These are phyloP conservation scores for Acanthopleura granulata DNA, from an alignment of 2,888 invertebrate species.

Conservation along the genomic window DNA sequence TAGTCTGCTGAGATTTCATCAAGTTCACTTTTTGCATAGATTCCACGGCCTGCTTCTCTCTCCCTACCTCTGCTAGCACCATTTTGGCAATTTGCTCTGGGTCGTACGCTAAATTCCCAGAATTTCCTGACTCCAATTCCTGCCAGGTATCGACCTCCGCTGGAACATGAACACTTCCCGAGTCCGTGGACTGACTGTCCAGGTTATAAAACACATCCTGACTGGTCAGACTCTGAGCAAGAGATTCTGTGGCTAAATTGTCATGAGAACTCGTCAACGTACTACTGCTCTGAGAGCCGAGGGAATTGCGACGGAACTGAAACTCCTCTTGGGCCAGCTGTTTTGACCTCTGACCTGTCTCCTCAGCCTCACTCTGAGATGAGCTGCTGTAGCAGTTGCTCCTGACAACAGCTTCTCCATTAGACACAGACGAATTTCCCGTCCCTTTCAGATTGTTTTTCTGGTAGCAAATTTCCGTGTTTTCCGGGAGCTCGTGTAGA, in stretches of 20 bases:
- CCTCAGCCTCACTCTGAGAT: constrained; percentile 22
- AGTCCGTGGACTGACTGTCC: constrained; percentile 18
- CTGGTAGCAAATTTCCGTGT: background rate
- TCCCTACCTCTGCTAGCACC: constrained; percentile 57
- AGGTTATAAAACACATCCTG: constrained; percentile 15
- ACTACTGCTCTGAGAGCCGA: constrained; percentile 6
- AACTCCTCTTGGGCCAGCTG: background rate
- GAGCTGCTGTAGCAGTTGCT: constrained; percentile 20
- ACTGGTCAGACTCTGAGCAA: background rate
- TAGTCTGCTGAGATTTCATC: constrained; percentile 43
- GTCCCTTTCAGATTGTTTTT: background rate
- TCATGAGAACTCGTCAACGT: constrained; percentile 12
- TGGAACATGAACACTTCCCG: background rate
- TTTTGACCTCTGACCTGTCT: background rate
- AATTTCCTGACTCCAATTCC: constrained; percentile 25
- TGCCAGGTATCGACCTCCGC: background rate
- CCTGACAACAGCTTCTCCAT: background rate
- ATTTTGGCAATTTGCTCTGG: constrained; percentile 55
- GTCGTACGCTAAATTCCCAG: constrained; percentile 35
- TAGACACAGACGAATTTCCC: background rate
- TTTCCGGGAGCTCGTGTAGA: background rate
- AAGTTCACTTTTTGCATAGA: constrained; percentile 51
- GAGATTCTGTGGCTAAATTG: background rate
- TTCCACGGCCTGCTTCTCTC: constrained; percentile 51
- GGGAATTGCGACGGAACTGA: background rate